Evolutionary conservation across 2,888 invertebrate genomes (phyloP).

Genomic region (Drosophila limbata): DNA sequence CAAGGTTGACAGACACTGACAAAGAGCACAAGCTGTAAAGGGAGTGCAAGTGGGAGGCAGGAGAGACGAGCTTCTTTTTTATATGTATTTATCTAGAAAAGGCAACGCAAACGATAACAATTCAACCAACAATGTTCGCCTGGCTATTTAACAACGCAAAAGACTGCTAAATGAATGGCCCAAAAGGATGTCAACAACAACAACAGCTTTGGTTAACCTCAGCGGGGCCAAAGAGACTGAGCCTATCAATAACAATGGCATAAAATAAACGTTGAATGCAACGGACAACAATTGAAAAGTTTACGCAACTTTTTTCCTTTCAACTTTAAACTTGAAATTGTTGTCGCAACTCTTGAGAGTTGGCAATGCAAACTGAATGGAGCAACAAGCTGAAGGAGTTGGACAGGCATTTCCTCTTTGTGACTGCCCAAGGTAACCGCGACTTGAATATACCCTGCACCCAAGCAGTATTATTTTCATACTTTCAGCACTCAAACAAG

Average conservation of each 20-base stretch:
- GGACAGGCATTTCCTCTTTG: not conserved
- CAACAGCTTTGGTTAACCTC: constrained; percentile 45
- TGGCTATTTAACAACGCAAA: constrained; percentile 58
- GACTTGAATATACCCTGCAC: constrained; percentile 3
- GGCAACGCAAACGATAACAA: constrained; percentile 40
- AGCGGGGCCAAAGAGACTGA: constrained; percentile 1
- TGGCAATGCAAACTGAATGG: constrained; percentile 4
- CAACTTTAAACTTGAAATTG: constrained; percentile 54
- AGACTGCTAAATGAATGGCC: constrained; percentile 74
- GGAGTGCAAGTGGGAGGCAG: not conserved
- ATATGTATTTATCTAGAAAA: constrained; percentile 47
- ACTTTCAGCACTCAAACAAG: no score
- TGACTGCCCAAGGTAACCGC: not conserved
- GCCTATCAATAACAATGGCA: constrained; percentile 51
- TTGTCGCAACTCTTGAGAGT: constrained; percentile 23
- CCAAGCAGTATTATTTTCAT: not conserved
- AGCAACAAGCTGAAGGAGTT: constrained; percentile 8
- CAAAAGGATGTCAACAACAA: constrained; percentile 69
- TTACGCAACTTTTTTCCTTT: constrained; percentile 40
- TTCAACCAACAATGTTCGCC: constrained; percentile 32
- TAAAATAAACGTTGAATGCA: constrained; percentile 38
- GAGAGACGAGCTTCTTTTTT: not conserved
- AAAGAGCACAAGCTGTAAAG: constrained; percentile 33
- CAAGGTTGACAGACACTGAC: constrained; percentile 61
- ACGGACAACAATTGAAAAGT: constrained; percentile 46